Evolutionary conservation across 1,140 invertebrate genomes (phyloP), one percentile per base, ranked within the genome.

Genomic region (Ladona fulva): DNA sequence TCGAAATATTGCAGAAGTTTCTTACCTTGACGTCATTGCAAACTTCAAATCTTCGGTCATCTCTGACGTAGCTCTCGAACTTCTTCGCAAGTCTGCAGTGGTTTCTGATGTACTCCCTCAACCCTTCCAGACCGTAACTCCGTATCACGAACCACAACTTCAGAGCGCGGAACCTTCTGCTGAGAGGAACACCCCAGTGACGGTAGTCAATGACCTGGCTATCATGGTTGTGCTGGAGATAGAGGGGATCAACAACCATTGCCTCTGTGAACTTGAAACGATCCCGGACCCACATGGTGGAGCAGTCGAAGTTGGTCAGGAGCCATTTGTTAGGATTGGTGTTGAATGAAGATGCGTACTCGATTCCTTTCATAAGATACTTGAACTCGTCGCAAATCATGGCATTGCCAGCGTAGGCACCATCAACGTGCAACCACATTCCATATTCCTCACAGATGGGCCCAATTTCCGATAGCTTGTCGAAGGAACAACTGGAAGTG

Each of bases 241-340:
- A 98, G 0, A 98, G 84, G 0, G 96, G 96, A 86, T 98, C 95
- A 0, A 99, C 98, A 11, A 97, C 94, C 78, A 99, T 86, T 0
- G 97, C 97, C 77, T 94, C 93, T 3, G 97, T 99, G 74, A 99
- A 86, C 80, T 94, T 91, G 79, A 96, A 93, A 78, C 94, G 87
- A 84, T 97, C 95, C 78, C 91, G 74, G 1, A 97, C 94, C 95
- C 95, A 97, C 82, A 97, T 86, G 73, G 93, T 92, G 0, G 95
- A 95, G 81, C 94, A 96, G 82, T 97, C 96, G 81, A 96, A 96
- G 83, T 95, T 95, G 0, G 94, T 91, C 24, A 97, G 84, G 81
- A 97, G 87, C 91, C 95, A 96, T 85, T 98, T 98, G 83, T 97
- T 97, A 0, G 95, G 93, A 85, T 98, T 98, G 0, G 93, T 94